phyloP scores from a whole-genome alignment of 1,140 invertebrate species.

The Caerostris extrusa region DNA sequence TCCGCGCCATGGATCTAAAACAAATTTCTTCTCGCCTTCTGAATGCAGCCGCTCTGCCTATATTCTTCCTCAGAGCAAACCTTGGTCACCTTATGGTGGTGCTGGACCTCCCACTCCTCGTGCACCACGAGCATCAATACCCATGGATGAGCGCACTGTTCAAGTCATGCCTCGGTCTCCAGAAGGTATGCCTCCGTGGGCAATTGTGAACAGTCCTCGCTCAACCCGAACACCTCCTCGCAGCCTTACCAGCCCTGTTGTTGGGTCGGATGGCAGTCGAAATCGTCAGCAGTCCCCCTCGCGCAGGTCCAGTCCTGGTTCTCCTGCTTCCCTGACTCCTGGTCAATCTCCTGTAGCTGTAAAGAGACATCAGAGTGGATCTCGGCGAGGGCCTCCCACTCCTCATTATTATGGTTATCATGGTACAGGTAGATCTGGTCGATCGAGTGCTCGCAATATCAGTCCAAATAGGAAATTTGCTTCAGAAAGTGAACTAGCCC shows the following conservation, averaged over 20 bases:
- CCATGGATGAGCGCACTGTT: constrained; percentile 52
- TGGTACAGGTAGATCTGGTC: constrained; percentile 8
- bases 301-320: constrained; percentile 79
- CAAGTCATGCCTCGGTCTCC: constrained; percentile 56
- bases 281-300: constrained; percentile 78
- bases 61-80: constrained; percentile 41
- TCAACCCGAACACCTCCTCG: constrained; percentile 69
- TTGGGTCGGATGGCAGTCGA: constrained; percentile 35
- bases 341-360: constrained; percentile 78
- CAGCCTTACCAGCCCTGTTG: constrained; percentile 74
- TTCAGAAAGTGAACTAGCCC: constrained; percentile 91
- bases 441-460: constrained; percentile 80
- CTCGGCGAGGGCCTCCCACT: constrained; percentile 17
- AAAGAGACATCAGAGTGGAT: constrained; percentile 77
- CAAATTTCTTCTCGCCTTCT: constrained; percentile 91
- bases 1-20: constrained; percentile 93
- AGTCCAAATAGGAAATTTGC: constrained; percentile 92
- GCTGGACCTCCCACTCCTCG: constrained; percentile 68
- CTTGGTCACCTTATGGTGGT: constrained; percentile 72
- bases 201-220: constrained; percentile 70
- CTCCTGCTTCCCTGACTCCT: constrained; percentile 80
- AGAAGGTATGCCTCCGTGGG: constrained; percentile 69
- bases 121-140: constrained; percentile 56
- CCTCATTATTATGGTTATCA: constrained; percentile 70
- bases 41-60: neutral